Evolutionary conservation across 2,888 invertebrate species (phyloP), one percentile per base, ranked within the genome.

Genomic region (Bhutanitis thaidina): DNA sequence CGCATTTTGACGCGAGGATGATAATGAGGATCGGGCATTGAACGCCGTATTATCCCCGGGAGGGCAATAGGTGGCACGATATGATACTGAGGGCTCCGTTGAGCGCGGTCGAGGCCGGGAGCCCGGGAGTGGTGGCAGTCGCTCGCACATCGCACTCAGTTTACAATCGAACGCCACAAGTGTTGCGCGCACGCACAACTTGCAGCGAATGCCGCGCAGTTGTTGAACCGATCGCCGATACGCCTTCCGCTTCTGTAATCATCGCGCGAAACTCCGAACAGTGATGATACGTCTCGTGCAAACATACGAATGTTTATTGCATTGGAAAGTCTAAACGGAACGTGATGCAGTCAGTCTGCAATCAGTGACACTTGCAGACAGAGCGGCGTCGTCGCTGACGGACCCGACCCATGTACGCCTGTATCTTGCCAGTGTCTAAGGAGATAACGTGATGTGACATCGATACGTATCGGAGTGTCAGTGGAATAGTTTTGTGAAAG

Each of bases 401-500:
- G 60, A 61, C 60, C 58, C 60, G 59, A 60, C 60, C 60, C 59
- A 55, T 56, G 60, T 69, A 74, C 74, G 67, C 62, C 71, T 62
- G 68, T 64, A 68, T 65, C 61, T 61, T 68, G 58, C 62, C 65
- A 60, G 77, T 80, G 80, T 69, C 69, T 68, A 70, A 71, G 75
- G 79, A 85, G 83, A 82, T 87, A 84, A 81, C 80, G 87, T 87
- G 87, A 88, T 88, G 88, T 88, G 88, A 87, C 86, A 85, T 76
- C 79, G 76, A 80, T 79, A 76, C 77, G 72, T 80, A 75, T 73
- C 64, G 65, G 69, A 74, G 82, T 83, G 83, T 71, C 73, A 78
- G 86, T 88, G 88, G 79, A 82, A 85, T 87, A 84, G 82, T 83
- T 82, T 85, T 87, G 89, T 89, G 88, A 88, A 86, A 88, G 89